Percentiles rank a stretch among this genome's conserved stretches.
Evolutionary conservation across 2,888 invertebrate genomes (phyloP).

Genomic region (Ophion slaviceki): DNA sequence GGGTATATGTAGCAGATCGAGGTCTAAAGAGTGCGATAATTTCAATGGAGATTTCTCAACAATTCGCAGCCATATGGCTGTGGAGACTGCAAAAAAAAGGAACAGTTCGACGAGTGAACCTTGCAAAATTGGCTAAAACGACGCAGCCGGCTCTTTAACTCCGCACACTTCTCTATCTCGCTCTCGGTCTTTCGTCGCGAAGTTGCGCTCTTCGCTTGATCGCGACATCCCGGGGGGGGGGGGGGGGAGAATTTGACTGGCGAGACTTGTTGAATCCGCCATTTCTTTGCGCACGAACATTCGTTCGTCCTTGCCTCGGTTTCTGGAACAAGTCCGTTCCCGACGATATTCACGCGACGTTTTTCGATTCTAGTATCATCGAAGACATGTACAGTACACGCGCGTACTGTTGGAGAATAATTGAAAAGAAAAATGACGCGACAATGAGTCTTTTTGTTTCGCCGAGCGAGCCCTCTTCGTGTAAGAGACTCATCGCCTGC

Average conservation of each 20-base stretch:
- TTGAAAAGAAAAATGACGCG: not conserved
- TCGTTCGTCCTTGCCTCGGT: not conserved
- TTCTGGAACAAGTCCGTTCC: not conserved
- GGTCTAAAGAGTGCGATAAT: not conserved
- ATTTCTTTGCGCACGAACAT: constrained; percentile 5
- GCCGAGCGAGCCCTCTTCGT: not conserved
- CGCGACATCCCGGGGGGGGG: not conserved
- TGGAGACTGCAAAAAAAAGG: not conserved
- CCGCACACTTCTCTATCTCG: not conserved
- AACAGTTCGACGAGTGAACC: constrained; percentile 17
- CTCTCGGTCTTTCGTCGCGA: not conserved
- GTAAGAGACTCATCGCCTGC: not conserved
- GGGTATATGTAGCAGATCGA: not conserved
- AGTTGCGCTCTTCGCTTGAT: constrained; percentile 16
- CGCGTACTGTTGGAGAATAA: not conserved
- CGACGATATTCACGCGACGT: not conserved
- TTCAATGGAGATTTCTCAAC: not conserved
- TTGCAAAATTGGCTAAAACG: constrained; percentile 33
- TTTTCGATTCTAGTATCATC: not conserved
- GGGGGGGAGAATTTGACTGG: not conserved
- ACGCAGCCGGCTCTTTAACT: constrained; percentile 32
- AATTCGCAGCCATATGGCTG: not conserved
- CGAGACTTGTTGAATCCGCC: constrained; percentile 9
- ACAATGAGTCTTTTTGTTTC: not conserved
- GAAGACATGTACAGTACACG: not conserved